Percentiles rank a stretch among this genome's conserved stretches.
Evolutionary conservation across 2,113 vertebrate genomes (phyloP).

Genomic region (Myanophis thanlyinensis): DNA sequence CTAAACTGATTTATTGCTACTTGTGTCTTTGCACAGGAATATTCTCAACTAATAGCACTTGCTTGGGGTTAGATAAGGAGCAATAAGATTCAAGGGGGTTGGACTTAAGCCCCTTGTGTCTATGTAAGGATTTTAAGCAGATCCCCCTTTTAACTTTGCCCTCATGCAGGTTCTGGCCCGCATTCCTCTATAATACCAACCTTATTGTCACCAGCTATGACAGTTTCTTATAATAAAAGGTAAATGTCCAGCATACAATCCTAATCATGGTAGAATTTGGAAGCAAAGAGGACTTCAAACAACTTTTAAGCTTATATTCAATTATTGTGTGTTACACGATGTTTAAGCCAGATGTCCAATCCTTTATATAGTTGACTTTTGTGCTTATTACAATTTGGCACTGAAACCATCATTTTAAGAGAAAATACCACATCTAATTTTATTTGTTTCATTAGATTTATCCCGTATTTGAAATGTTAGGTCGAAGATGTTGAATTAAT

Average conservation of each 20-base stretch:
- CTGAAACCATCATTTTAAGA: neutral
- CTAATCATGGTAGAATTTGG: neutral
- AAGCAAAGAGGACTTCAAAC: neutral
- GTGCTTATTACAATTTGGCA: neutral
- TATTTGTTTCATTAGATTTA: neutral
- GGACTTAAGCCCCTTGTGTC: neutral
- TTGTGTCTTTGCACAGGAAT: neutral
- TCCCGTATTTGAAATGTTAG: slow-evolving; percentile 1
- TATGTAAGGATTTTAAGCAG: neutral
- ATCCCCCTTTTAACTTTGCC: neutral
- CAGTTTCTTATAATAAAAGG: neutral
- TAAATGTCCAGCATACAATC: neutral
- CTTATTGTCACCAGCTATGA: neutral
- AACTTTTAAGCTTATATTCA: neutral
- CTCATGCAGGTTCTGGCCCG: neutral
- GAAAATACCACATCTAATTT: neutral
- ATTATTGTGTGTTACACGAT: neutral
- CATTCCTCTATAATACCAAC: neutral
- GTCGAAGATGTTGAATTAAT: neutral
- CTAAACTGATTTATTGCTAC: neutral
- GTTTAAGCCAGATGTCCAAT: neutral
- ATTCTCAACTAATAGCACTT: neutral
- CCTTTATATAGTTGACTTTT: neutral
- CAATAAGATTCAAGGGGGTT: neutral
- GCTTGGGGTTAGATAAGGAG: neutral